A percentile compares a stretch with the other conserved stretches of the same genome.
phyloP scores from a whole-genome alignment of 2,888 invertebrate genomes.

The Stenotaenia linearis region DNA sequence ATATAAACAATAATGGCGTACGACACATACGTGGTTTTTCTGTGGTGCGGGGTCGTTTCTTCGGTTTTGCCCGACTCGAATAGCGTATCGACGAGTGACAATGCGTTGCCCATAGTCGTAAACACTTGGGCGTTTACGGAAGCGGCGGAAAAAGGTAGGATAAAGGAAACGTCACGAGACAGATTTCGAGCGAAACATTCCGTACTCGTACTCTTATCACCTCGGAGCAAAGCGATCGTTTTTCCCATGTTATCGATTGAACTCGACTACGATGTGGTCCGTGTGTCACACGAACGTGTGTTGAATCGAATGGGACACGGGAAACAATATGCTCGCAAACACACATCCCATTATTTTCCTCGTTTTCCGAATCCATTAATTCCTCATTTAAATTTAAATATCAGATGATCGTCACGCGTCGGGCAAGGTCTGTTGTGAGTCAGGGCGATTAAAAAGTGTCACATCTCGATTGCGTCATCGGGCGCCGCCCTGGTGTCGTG shows the following conservation, averaged over 20 bases:
- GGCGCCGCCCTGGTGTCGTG: not conserved
- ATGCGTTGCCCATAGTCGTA: not conserved
- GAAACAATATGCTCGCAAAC: not conserved
- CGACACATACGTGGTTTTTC: not conserved
- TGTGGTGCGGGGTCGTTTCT: not conserved
- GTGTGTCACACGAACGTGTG: not conserved
- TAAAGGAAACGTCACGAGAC: not conserved
- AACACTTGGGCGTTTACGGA: not conserved
- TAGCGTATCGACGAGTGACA: not conserved
- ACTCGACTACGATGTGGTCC: not conserved
- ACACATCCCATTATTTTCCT: not conserved
- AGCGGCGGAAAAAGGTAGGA: not conserved
- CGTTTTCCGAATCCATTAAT: too few species aligned
- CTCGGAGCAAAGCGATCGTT: not conserved
- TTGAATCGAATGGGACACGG: not conserved
- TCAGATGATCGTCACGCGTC: too few species aligned
- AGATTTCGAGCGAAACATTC: not conserved
- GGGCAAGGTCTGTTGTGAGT: too few species aligned
- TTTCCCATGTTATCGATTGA: not conserved
- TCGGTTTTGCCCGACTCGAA: not conserved
- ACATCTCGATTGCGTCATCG: not conserved
- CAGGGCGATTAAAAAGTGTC: not conserved
- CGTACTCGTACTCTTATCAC: not conserved
- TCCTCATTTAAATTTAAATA: too few species aligned
- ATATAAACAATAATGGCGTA: not conserved